Conservation (phyloP, 2,797 vertebrate genomes). For the Apogon talboti region DNA sequence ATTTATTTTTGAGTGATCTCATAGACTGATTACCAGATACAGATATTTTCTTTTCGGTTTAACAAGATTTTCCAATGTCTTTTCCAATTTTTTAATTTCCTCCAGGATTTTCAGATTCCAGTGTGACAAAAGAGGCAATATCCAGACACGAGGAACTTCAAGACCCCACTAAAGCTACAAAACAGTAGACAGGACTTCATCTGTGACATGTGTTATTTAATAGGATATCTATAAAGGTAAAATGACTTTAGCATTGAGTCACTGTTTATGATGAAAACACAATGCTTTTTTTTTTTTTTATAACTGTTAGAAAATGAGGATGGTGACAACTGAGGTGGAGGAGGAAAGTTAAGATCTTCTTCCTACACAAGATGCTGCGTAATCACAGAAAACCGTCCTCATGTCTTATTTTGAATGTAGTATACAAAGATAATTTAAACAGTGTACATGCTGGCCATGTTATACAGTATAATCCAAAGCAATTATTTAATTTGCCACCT, state of each 20-base stretch:
- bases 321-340: background rate
- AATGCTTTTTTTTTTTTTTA: constrained; percentile 34
- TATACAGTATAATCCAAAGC: constrained; percentile 42
- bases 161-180: constrained; percentile 40
- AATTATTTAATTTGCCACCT: constrained; percentile 69
- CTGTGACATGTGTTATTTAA: constrained; percentile 16
- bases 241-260: constrained; percentile 32
- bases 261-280: constrained; percentile 48
- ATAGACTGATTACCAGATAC: constrained; percentile 35
- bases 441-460: constrained; percentile 83
- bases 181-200: constrained; percentile 48
- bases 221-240: constrained; percentile 23
- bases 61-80: constrained; percentile 51
- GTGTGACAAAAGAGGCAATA: constrained; percentile 83
- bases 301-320: background rate
- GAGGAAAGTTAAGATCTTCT: constrained; percentile 36
- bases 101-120: constrained; percentile 89
- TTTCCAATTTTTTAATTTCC: constrained; percentile 47
- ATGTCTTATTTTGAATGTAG: constrained; percentile 65
- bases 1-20: constrained; percentile 51
- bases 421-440: constrained; percentile 65
- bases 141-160: constrained; percentile 79
- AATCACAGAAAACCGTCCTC: constrained; percentile 39
- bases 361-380: constrained; percentile 61
- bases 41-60: constrained; percentile 41